These are phyloP conservation scores for Gasterosteus nipponicus DNA, from an alignment of 2,113 vertebrate genomes.

Conservation along the genomic window DNA sequence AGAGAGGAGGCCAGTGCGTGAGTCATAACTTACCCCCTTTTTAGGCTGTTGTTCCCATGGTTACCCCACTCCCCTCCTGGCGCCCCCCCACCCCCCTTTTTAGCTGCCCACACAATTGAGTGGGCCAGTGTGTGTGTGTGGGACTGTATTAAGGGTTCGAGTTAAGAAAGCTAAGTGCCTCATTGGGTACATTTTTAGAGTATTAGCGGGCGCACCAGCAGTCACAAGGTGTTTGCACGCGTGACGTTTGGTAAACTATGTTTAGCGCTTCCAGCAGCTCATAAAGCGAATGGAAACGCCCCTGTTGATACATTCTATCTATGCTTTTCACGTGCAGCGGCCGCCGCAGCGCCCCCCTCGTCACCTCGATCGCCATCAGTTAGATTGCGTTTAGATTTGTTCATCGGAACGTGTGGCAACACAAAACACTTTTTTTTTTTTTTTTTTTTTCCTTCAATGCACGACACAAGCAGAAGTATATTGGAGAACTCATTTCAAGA, in stretches of 20 bases:
- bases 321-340: background rate
- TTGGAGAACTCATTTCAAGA: no score
- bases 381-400: no score
- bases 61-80: slow-evolving; percentile 58
- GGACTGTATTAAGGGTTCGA: background rate
- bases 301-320: no score
- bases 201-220: slow-evolving; percentile 25
- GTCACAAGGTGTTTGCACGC: slow-evolving; percentile 23
- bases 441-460: no score
- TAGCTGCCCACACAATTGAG: slow-evolving; percentile 31
- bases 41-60: slow-evolving; percentile 64
- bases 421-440: no score
- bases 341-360: no score
- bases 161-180: slow-evolving; percentile 29
- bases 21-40: slow-evolving; percentile 64
- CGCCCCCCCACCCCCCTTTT: slow-evolving; percentile 18
- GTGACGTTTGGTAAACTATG: background rate
- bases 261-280: background rate
- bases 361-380: no score
- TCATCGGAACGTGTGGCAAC: no score
- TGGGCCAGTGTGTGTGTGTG: background rate
- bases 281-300: background rate
- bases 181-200: slow-evolving; percentile 42
- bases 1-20: slow-evolving; percentile 36
- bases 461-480: background rate